These are phyloP conservation scores for Perdix hodgsoniae DNA, from an alignment of 2,797 vertebrate genomes.

Conservation along the genomic window DNA sequence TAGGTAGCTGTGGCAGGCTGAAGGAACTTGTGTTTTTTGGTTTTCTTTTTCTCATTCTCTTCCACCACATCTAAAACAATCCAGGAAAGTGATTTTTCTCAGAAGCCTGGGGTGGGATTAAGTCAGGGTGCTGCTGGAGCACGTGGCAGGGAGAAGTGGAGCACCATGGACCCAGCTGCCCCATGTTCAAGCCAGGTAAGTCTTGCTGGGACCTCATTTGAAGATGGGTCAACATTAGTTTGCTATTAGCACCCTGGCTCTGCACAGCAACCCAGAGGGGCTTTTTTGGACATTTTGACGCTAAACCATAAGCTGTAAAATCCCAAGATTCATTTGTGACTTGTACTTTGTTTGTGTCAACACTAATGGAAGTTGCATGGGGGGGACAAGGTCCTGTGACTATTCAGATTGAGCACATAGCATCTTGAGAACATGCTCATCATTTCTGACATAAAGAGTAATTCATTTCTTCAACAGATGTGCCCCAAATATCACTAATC, in stretches of 20 bases:
- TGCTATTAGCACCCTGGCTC: no score
- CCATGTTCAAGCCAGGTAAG: not conserved
- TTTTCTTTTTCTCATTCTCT: not conserved
- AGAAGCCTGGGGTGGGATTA: not conserved
- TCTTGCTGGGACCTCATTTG: not conserved
- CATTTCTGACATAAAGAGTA: constrained; percentile 46
- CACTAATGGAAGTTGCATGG: not conserved
- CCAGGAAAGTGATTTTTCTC: not conserved
- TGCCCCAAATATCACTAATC: constrained; percentile 74
- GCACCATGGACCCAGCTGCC: not conserved
- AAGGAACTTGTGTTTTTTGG: not conserved
- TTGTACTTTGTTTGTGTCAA: not conserved
- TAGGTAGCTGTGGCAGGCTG: not conserved
- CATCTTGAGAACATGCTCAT: constrained; percentile 47
- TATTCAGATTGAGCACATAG: not conserved
- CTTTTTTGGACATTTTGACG: not conserved
- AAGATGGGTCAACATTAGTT: not conserved
- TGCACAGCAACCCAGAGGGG: not conserved
- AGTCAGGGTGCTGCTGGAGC: not conserved
- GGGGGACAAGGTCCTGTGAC: not conserved
- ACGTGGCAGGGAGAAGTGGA: not conserved
- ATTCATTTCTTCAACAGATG: constrained; percentile 62
- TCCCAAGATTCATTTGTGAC: not conserved
- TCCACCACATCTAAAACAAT: not conserved
- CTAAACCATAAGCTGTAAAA: not conserved